phyloP scores from a whole-genome alignment of 2,113 vertebrate genomes.

The Vulpes lagopus region DNA sequence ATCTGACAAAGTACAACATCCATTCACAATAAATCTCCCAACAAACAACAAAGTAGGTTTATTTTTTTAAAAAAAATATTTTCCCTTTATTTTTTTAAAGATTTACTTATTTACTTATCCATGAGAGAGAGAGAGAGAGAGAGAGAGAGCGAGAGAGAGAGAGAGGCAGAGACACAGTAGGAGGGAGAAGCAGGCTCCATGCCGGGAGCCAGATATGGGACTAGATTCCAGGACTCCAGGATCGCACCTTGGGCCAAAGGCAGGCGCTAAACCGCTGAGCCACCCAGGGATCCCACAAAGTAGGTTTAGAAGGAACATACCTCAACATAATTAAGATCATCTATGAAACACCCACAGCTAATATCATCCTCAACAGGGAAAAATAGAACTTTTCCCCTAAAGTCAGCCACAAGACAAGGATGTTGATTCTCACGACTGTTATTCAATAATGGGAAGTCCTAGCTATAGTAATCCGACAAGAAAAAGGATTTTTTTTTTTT shows the following conservation, averaged over 20 bases:
- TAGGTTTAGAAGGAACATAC: neutral
- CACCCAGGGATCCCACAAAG: neutral
- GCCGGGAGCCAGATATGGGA: no score
- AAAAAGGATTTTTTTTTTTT: neutral
- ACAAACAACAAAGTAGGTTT: no score
- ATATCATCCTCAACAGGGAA: neutral
- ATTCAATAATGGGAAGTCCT: neutral
- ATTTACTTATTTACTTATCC: no score
- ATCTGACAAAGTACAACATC: neutral
- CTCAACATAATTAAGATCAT: neutral
- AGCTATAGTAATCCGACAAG: neutral
- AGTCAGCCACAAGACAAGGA: neutral
- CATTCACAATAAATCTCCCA: neutral
- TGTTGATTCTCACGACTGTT: neutral
- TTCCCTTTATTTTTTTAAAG: no score
- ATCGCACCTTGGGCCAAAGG: no score
- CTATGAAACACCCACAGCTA: neutral
- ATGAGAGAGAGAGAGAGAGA: no score
- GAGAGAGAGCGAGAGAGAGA: no score
- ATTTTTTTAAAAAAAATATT: no score
- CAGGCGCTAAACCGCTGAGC: no score
- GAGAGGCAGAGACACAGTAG: no score
- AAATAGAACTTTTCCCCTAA: neutral
- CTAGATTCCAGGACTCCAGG: no score
- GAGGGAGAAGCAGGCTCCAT: no score